phyloP scores from a whole-genome alignment of 2,113 vertebrate genomes.

The Labeo rohita region DNA sequence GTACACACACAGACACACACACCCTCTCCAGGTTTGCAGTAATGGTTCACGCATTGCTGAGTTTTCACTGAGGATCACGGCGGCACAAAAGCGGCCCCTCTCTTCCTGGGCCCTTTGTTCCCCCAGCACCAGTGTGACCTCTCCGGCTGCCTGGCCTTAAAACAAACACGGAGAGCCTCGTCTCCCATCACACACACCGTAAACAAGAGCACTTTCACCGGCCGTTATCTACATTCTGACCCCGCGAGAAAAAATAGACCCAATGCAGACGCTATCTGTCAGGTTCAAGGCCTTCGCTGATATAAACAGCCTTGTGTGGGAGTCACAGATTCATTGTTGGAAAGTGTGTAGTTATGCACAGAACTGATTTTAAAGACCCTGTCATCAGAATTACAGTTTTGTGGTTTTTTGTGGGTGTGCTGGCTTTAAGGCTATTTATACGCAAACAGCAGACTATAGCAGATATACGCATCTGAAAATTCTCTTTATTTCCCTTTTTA shows the following conservation, averaged over 20 bases:
- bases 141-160: slow-evolving; percentile 62
- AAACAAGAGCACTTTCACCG: slow-evolving; percentile 38
- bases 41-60: slow-evolving; percentile 87
- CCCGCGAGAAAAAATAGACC: slow-evolving; percentile 17
- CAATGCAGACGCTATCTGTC: slow-evolving; percentile 17
- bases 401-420: not conserved
- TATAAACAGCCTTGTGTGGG: slow-evolving; percentile 26
- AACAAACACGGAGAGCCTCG: slow-evolving; percentile 30
- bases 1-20: slow-evolving; percentile 28
- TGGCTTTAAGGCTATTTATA: not conserved
- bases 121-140: slow-evolving; percentile 69
- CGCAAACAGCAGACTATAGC: not conserved
- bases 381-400: not conserved
- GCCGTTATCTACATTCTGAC: slow-evolving; percentile 24
- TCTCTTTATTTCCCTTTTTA: not conserved
- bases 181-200: slow-evolving; percentile 30
- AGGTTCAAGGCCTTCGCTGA: slow-evolving; percentile 36
- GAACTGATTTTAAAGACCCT: not conserved
- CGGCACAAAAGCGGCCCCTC: slow-evolving; percentile 81
- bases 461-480: not conserved
- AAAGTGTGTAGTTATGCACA: not conserved
- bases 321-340: slow-evolving; percentile 20
- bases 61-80: slow-evolving; percentile 83
- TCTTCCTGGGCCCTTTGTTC: slow-evolving; percentile 67
- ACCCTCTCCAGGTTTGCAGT: slow-evolving; percentile 64